These are phyloP conservation scores for Drosophila sulfurigaster DNA, from an alignment of 1,140 invertebrate species.

Conservation along the genomic window DNA sequence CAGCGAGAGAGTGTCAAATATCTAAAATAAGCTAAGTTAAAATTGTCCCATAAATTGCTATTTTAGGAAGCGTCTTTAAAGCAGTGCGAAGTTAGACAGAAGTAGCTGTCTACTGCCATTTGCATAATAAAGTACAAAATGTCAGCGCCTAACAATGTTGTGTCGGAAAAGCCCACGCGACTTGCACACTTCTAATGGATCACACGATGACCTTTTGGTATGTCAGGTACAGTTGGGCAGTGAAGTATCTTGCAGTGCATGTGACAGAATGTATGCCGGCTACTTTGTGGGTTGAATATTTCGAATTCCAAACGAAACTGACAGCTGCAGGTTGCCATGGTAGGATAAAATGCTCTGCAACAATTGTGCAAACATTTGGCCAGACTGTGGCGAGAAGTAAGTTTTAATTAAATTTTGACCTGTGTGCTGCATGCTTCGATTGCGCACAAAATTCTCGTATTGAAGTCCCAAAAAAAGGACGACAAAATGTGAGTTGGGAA, in stretches of 20 bases:
- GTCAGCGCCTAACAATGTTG: neutral
- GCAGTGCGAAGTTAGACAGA: neutral
- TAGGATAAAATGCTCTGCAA: neutral
- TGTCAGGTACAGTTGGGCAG: slow-evolving; percentile 15
- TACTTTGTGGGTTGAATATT: slow-evolving; percentile 8
- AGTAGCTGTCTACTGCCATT: neutral
- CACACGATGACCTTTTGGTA: slow-evolving; percentile 18
- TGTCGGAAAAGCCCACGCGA: slow-evolving; percentile 10
- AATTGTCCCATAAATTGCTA: neutral
- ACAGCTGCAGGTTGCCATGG: slow-evolving; percentile 12
- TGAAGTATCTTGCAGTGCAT: neutral
- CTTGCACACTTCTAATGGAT: neutral
- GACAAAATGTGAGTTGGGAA: slow-evolving; percentile 6
- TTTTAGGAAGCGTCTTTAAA: neutral
- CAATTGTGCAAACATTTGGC: slow-evolving; percentile 24
- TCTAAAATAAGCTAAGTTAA: neutral
- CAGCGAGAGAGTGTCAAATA: neutral
- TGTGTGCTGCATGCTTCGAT: slow-evolving; percentile 18
- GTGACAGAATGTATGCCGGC: slow-evolving; percentile 3
- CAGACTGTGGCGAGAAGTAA: slow-evolving; percentile 6
- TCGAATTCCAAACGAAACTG: slow-evolving; percentile 2
- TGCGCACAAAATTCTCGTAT: slow-evolving; percentile 2
- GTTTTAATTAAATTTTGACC: slow-evolving; percentile 56
- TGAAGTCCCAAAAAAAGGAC: neutral
- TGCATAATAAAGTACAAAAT: neutral